Base-by-base conservation (phyloP, 2,888 invertebrate genomes). In the Polydrusus tereticollis region DNA sequence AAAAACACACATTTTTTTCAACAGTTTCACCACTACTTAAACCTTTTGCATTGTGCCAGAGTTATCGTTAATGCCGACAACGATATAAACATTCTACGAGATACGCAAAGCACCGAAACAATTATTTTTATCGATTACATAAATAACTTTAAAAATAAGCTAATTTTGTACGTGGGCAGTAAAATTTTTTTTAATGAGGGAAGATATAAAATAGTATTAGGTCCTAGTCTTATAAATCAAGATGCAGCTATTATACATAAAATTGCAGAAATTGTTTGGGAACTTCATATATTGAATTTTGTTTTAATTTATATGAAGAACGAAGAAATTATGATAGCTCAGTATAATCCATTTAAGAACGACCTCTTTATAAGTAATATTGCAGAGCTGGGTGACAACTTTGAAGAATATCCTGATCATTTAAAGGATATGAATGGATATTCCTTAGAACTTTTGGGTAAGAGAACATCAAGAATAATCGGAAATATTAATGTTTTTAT, bases 291-390 rank as follows among this genome's bases (percentile, higher is more conserved):
- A 3, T 5, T 67, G 1, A 23, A 45, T 45, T 67, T 58, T 33
- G 47, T 58, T 14, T 43, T 67, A 12, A 14, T 57, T 6, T 58
- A 45, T 21, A 10, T 29, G 4, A 20, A 58, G 10, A n/a, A 36
- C 12, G 8, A 4, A 4, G 7, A 33, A 21, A 8, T 45, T 12
- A 33, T 18, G 14, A 45, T 43, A 7, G 58, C 45, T 12, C 58
- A 67, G 33, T 67, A 67, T 45, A 67, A 67, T 26, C 66, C 66
- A 16, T 67, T 67, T 33, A 58, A 26, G 18, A 58, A 58, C 36
- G 10, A 58, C 1, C 29, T 67, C 4, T 38, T 18, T 33, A 1
- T 18, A 21, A 21, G 23, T 29, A 58, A 58, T 10, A 2, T 58
- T 29, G 8, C 14, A 5, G 47, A 67, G 8, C 4, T 57, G 1